A percentile compares a stretch with the other conserved stretches of the same genome.
Conservation (phyloP, 2,113 vertebrate species). For the Actinemys pallida region DNA sequence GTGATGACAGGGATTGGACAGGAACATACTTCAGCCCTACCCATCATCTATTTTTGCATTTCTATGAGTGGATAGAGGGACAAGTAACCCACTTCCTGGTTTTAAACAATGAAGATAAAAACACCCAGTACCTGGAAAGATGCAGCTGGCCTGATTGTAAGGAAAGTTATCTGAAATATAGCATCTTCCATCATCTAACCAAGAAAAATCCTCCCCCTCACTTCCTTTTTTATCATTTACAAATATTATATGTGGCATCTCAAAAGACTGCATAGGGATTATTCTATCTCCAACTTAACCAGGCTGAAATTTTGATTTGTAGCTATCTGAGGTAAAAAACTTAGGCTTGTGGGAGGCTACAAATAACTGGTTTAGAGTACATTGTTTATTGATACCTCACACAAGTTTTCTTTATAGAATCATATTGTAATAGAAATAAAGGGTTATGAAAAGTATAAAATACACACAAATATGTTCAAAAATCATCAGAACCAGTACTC, state of each 20-base stretch:
- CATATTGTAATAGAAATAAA: rapidly evolving
- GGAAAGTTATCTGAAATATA: neutral
- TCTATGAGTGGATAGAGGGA: neutral
- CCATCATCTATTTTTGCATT: neutral
- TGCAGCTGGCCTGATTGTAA: neutral
- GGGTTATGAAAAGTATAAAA: neutral
- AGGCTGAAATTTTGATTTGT: slow-evolving; percentile 28
- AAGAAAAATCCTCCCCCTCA: slow-evolving; percentile 21
- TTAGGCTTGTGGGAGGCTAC: rapidly evolving
- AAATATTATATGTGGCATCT: slow-evolving; percentile 39
- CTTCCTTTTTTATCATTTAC: slow-evolving; percentile 67
- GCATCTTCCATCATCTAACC: slow-evolving; percentile 34
- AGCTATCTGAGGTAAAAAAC: neutral
- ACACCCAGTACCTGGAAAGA: neutral
- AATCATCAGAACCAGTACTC: neutral
- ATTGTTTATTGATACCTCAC: neutral
- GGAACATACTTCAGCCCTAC: neutral
- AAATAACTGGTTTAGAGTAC: neutral
- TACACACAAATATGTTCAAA: rapidly evolving
- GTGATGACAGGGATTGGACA: neutral
- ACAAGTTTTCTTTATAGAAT: neutral
- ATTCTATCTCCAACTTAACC: slow-evolving; percentile 53
- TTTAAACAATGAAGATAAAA: neutral
- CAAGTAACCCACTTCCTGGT: neutral
- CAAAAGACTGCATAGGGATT: slow-evolving; percentile 63